These are phyloP conservation scores for Emys orbicularis DNA, from an alignment of 2,797 vertebrate genomes.

Conservation along the genomic window DNA sequence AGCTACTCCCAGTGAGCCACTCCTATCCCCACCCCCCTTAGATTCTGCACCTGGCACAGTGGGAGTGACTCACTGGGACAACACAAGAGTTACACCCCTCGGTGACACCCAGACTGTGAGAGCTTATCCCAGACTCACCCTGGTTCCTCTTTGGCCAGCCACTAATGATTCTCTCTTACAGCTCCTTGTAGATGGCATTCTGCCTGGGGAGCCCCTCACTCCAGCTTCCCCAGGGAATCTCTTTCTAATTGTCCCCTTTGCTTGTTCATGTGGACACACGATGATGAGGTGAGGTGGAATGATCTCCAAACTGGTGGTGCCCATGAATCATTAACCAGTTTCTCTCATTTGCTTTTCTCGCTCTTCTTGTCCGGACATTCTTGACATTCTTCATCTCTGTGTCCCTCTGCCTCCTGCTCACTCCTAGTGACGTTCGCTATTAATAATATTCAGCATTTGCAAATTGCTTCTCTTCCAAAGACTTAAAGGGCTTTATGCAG, in stretches of 20 bases:
- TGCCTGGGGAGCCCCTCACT: not conserved
- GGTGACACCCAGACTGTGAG: not conserved
- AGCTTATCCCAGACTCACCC: not conserved
- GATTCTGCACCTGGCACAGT: not conserved
- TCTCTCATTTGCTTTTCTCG: not conserved
- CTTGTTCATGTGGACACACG: not conserved
- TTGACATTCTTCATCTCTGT: not conserved
- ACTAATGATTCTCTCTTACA: not conserved
- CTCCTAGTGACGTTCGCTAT: not conserved
- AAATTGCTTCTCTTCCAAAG: not conserved
- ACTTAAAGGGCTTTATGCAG: not conserved
- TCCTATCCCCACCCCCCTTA: too few species aligned
- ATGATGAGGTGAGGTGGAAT: not conserved
- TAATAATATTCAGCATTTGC: too few species aligned
- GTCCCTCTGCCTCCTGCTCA: not conserved
- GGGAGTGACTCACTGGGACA: not conserved
- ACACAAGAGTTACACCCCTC: not conserved
- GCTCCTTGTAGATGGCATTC: not conserved
- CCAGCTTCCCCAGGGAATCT: not conserved
- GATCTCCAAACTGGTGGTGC: not conserved
- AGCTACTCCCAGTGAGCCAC: not conserved
- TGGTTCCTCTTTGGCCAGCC: not conserved
- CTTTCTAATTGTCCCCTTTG: not conserved
- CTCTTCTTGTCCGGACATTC: not conserved
- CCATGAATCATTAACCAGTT: not conserved